Base-by-base conservation (phyloP, 2,888 invertebrate species). In the Brachyptera risi region DNA sequence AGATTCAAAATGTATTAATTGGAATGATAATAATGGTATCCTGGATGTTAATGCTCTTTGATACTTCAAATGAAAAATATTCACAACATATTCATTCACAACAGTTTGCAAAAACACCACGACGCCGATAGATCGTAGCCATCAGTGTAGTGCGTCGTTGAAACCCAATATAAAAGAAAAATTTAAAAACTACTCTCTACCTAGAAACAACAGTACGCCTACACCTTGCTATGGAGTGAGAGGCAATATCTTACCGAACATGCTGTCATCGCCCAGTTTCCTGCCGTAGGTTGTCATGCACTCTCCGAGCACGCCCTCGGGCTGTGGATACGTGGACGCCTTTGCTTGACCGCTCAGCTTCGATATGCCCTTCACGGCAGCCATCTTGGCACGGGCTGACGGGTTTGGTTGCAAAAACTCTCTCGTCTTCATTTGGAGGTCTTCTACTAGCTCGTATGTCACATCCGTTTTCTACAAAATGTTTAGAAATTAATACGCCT, bases 331-430 rank as follows among this genome's bases (percentile, higher is more conserved):
- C 47, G 96, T 93, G 73, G 93, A 91, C 67, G 92, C 93, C 79
- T 96, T 97, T 38, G 96, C 93, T 76, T 96, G 96, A 13, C 97
- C 96, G 72, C 96, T 90, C 67, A 99, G 82, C 80, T 98, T 99
- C 71, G 96, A 96, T 71, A 98, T 93, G 64, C 93, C 92, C 77
- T 93, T 94, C 38, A 94, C 93, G 61, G 93, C 93, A 4, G 93
- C 92, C 94, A 94, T 94, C 78, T 94, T 94, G 40, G 93, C 94
- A 62, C 94, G 81, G 15, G 93, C 93, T 65, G 92, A 96, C 60
- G 99, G 99, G 81, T 99, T 99, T 58, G 99, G 99, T 76, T 99
- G 99, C 47, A 99, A 84, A 76, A 93, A 98, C 79, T 99, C 99
- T 80, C 96, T 97, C 61, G 98, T 97, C 80, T 97, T 96, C 69